phyloP scores from a whole-genome alignment of 1,140 invertebrate species.

The Diorhabda carinulata region DNA sequence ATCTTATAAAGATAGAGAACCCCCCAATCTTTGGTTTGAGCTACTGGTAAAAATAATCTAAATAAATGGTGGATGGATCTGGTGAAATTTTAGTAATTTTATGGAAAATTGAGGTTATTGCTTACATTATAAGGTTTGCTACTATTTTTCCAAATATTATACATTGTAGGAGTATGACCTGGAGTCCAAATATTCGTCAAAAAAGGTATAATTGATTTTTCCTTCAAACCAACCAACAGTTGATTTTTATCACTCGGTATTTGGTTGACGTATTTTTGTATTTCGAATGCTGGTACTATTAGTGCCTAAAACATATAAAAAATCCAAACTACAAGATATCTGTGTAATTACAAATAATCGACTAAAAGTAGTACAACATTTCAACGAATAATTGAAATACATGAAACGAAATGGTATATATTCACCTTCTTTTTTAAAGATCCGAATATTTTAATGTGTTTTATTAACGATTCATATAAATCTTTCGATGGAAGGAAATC shows the following conservation, averaged over 20 bases:
- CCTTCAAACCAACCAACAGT: slow-evolving; percentile 70
- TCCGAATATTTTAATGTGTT: slow-evolving; percentile 36
- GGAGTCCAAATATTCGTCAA: slow-evolving; percentile 75
- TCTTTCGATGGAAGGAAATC: slow-evolving; percentile 87
- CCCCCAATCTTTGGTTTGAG: too few relatives aligned
- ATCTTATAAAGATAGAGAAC: too few relatives aligned
- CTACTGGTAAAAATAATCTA: too few relatives aligned
- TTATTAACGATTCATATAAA: slow-evolving; percentile 72
- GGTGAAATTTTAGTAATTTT: too few relatives aligned
- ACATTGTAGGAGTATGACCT: slow-evolving; percentile 87
- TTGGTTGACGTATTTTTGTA: slow-evolving; percentile 76
- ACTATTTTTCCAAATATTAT: slow-evolving; percentile 74
- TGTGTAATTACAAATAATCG: too few relatives aligned
- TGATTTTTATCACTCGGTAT: slow-evolving; percentile 80
- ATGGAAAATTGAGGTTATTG: background rate
- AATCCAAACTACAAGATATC: background rate
- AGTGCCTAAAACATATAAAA: slow-evolving; percentile 58
- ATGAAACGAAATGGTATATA: background rate
- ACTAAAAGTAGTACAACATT: too few relatives aligned
- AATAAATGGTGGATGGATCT: too few relatives aligned
- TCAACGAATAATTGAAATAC: too few relatives aligned
- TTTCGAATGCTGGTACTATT: slow-evolving; percentile 89
- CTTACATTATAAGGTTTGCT: slow-evolving; percentile 74
- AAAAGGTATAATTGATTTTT: slow-evolving; percentile 76
- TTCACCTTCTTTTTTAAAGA: slow-evolving; percentile 50